Evolutionary conservation across 2,888 invertebrate genomes (phyloP), one percentile per base, ranked within the genome.

Genomic region (Chloromyia formosa): DNA sequence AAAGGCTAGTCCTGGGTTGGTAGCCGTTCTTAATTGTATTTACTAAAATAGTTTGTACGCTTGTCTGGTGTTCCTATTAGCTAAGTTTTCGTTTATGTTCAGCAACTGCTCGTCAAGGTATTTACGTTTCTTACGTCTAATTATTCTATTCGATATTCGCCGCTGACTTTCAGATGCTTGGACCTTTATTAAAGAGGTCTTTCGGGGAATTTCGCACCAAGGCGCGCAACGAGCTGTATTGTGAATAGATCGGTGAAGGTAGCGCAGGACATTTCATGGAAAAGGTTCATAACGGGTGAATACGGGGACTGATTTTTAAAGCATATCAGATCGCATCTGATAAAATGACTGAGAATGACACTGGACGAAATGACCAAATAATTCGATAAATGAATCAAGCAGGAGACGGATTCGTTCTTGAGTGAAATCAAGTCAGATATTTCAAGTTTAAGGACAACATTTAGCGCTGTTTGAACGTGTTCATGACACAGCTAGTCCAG

Each of bases 191-290:
- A 95, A 97, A 86, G 90, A 92, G 35, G 98, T 99, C 80, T 99
- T 99, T 85, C 95, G 93, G 87, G 91, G 93, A 0, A 97, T 98
- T 80, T 90, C n/a, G 95, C 77, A 99, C 99, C 3, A 97, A 98
- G 86, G 94, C 89, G 2, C 90, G 92, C 78, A 89, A 89, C 1
- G 95, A 98, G 82, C 96, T 99, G 0, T 99, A 99, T 85, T 99
- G 99, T 83, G 98, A 99, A 82, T 99, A 99, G 98, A 96, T 98
- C 0, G 99, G 98, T 0, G 94, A 94, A 79, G 95, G 95, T 77
- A 99, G 99, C 20, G 94, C 98, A 0, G 99, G 99, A 0, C 99
- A 99, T 84, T 99, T 98, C 85, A 98, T 99, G 0, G 99, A 99
- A 88, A 99, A 99, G 99, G 98, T 99, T 0, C 98, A 99, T 87